Conservation (phyloP, 2,797 vertebrate species). For the Hipposideros larvatus region DNA sequence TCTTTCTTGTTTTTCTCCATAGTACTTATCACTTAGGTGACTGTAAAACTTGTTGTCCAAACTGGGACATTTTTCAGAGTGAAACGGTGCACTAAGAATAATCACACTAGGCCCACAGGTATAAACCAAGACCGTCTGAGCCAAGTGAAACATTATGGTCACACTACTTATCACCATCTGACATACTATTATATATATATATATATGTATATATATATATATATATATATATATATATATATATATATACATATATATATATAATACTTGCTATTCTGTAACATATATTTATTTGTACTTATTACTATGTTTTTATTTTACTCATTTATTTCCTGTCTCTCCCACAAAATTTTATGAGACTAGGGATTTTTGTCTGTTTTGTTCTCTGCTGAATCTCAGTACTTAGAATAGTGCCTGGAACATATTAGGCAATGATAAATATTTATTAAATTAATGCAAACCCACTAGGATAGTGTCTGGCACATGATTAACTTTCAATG, state of each 20-base stretch:
- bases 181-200: no score
- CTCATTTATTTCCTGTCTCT: neutral
- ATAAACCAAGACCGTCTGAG: neutral
- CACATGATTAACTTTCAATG: neutral
- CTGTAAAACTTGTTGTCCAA: neutral
- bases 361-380: constrained; percentile 10
- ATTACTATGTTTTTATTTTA: constrained; percentile 39
- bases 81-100: neutral
- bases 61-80: constrained; percentile 32
- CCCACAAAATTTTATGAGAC: neutral
- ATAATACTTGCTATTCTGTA: neutral
- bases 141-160: neutral
- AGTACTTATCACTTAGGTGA: neutral
- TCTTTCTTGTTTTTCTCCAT: neutral
- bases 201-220: no score
- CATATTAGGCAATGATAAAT: neutral
- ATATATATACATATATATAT: no score
- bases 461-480: neutral
- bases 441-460: constrained; percentile 41
- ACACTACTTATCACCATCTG: neutral
- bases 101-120: neutral
- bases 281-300: neutral
- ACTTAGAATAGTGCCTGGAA: neutral
- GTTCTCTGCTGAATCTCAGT: neutral
- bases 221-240: no score